A percentile compares a stretch with the other conserved stretches of the same genome.
These are phyloP conservation scores for Pantala flavescens DNA, from an alignment of 1,140 invertebrate species.

Conservation along the genomic window DNA sequence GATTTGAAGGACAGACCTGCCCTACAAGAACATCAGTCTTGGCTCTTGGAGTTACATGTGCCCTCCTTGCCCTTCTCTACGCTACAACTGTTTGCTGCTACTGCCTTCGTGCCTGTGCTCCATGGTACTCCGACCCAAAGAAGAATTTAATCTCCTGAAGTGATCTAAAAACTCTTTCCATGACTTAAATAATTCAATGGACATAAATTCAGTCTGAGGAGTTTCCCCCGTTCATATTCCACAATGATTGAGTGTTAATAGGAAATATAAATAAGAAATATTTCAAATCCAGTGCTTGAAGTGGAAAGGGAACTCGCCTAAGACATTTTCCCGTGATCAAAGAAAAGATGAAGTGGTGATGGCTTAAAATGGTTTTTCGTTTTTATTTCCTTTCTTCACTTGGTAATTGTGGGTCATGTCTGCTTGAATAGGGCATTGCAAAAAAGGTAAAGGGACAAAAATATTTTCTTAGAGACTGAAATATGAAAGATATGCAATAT, in stretches of 20 bases:
- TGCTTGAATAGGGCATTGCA: background rate
- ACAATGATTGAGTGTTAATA: too few relatives aligned
- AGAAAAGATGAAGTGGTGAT: background rate
- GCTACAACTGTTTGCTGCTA: slow-evolving; percentile 80
- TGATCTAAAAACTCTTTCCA: background rate
- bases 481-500: too few relatives aligned
- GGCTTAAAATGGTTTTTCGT: background rate
- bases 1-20: slow-evolving; percentile 36
- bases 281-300: background rate
- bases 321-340: background rate
- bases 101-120: slow-evolving; percentile 35
- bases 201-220: too few relatives aligned
- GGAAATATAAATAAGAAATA: too few relatives aligned
- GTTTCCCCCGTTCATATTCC: too few relatives aligned
- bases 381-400: background rate
- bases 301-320: background rate
- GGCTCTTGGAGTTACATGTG: slow-evolving; percentile 77
- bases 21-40: slow-evolving; percentile 82
- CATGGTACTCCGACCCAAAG: background rate
- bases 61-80: slow-evolving; percentile 79
- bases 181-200: too few relatives aligned
- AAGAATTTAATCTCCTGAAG: background rate
- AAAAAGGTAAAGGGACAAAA: too few relatives aligned
- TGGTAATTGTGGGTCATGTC: background rate
- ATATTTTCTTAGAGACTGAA: too few relatives aligned